A percentile compares a stretch with the other conserved stretches of the same genome.
phyloP scores from a whole-genome alignment of 2,113 vertebrate genomes.

The Psephotus haematonotus region DNA sequence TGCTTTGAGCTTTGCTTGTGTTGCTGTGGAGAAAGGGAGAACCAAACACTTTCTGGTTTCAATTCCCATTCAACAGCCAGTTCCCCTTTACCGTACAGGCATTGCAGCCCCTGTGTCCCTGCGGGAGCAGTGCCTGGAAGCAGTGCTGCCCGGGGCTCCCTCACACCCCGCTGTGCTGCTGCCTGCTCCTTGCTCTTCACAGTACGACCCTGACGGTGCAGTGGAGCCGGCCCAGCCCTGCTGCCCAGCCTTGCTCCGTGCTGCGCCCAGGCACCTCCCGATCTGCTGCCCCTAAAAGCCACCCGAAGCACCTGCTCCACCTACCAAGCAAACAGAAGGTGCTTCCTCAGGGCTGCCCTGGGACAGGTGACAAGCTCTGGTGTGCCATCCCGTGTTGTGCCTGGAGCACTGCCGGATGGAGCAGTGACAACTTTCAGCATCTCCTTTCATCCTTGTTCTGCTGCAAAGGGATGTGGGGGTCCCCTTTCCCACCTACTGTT shows the following conservation, averaged over 20 bases:
- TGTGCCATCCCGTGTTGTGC: neutral
- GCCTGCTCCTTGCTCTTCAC: conserved; percentile 2
- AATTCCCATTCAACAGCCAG: neutral
- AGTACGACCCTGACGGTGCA: conserved; percentile 77
- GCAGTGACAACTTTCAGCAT: neutral
- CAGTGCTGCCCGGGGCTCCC: neutral
- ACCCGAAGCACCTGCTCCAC: rapidly evolving
- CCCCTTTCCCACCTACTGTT: rapidly evolving
- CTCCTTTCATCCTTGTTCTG: neutral
- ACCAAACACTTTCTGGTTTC: neutral
- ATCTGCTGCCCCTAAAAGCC: neutral
- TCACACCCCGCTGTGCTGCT: rapidly evolving
- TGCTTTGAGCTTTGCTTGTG: neutral
- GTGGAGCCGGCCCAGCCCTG: conserved; percentile 45
- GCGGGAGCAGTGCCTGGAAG: neutral
- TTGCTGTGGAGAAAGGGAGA: neutral
- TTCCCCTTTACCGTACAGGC: neutral
- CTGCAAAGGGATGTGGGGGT: neutral
- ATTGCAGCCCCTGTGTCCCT: rapidly evolving
- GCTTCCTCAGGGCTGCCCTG: neutral
- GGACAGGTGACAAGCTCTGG: neutral
- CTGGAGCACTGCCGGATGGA: neutral
- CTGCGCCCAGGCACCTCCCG: neutral
- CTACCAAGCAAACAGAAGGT: neutral
- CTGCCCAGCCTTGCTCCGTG: neutral